Evolutionary conservation across 2,797 vertebrate species (phyloP).

Genomic region (Malacoraja senta): DNA sequence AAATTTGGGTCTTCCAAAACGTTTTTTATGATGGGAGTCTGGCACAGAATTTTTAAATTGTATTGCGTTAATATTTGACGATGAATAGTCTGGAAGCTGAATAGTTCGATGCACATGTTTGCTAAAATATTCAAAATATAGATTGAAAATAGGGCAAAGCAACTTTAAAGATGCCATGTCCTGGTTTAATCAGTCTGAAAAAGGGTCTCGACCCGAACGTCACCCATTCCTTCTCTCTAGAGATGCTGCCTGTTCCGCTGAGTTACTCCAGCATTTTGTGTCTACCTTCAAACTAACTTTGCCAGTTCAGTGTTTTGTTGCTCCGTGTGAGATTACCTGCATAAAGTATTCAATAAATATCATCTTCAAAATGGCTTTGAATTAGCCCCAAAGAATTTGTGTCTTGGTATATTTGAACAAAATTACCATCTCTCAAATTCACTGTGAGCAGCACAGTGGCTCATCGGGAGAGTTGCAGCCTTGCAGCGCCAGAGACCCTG

Average conservation of each 20-base stretch:
- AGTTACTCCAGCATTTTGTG: too few relatives aligned
- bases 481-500: too few relatives aligned
- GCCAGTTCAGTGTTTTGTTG: background rate
- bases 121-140: background rate
- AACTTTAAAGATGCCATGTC: background rate
- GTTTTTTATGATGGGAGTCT: background rate
- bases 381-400: background rate
- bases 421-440: background rate
- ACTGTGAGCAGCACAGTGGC: too few relatives aligned
- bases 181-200: background rate
- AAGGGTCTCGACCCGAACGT: too few relatives aligned
- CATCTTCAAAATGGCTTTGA: background rate
- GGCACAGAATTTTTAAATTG: conserved; percentile 3
- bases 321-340: background rate
- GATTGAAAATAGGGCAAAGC: background rate
- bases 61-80: conserved; percentile 25
- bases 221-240: too few relatives aligned
- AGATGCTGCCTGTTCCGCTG: too few relatives aligned
- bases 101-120: background rate
- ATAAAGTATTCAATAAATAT: background rate
- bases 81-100: background rate
- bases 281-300: background rate
- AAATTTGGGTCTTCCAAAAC: background rate
- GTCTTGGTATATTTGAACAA: background rate
- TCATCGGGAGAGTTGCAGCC: too few relatives aligned